Percentiles rank a stretch among this genome's conserved stretches.
Conservation (phyloP, 2,113 vertebrate species). For the Poecile atricapillus region DNA sequence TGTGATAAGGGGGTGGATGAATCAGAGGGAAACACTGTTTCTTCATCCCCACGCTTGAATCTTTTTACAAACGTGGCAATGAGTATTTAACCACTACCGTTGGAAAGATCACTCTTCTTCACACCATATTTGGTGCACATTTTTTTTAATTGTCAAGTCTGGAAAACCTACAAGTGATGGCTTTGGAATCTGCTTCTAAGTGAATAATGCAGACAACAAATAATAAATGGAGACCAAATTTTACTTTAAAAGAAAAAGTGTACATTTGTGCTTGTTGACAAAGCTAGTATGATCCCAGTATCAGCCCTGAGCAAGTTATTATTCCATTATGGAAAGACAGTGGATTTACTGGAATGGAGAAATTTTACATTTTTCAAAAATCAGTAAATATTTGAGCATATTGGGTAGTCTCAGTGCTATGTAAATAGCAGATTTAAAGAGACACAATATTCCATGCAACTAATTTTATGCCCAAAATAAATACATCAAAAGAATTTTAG, state of each 20-base stretch:
- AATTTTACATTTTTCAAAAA: background rate
- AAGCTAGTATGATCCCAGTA: background rate
- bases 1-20: background rate
- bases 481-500: constrained; percentile 57
- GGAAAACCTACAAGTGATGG: background rate
- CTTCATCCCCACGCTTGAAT: background rate
- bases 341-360: background rate
- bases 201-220: background rate
- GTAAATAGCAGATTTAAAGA: constrained; percentile 34
- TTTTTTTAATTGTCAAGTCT: background rate
- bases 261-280: background rate
- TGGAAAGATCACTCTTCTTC: background rate
- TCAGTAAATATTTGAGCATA: constrained; percentile 32
- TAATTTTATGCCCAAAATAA: constrained; percentile 40
- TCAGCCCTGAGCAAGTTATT: background rate
- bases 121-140: background rate
- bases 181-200: background rate
- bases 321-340: background rate
- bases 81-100: background rate
- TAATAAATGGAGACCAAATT: background rate
- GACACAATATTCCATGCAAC: constrained; percentile 13
- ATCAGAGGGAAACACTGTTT: background rate
- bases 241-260: background rate
- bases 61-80: background rate
- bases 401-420: background rate